These are phyloP conservation scores for Sparidentex hasta DNA, from an alignment of 2,797 vertebrate species.

Conservation along the genomic window DNA sequence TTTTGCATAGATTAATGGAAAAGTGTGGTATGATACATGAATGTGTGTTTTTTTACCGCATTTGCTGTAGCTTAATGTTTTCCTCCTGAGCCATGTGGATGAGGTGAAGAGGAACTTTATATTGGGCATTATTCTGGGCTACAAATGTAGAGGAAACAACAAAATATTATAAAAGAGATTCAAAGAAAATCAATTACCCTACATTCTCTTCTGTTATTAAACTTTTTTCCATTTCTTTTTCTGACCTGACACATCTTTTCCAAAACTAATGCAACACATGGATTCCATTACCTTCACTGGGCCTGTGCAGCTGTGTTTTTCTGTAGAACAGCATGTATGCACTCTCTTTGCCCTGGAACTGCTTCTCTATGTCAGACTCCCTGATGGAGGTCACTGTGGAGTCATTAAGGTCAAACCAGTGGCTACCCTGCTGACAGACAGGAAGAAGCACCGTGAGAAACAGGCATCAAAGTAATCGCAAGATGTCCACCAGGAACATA, in stretches of 20 bases:
- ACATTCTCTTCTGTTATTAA: neutral
- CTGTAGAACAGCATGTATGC: slow-evolving; percentile 99
- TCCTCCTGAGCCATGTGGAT: slow-evolving; percentile 90
- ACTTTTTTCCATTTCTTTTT: slow-evolving; percentile 4
- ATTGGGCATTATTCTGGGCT: slow-evolving; percentile 90
- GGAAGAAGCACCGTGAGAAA: slow-evolving; percentile 53
- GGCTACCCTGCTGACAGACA: slow-evolving; percentile 76
- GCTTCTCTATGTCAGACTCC: slow-evolving; percentile 93
- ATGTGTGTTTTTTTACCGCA: slow-evolving; percentile 84
- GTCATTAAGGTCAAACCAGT: slow-evolving; percentile 98
- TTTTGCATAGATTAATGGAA: neutral
- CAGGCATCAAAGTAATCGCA: slow-evolving; percentile 18
- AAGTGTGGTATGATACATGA: neutral
- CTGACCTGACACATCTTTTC: neutral
- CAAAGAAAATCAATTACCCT: neutral
- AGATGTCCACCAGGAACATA: neutral
- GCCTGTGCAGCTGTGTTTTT: slow-evolving; percentile 89
- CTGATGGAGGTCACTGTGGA: slow-evolving; percentile 91
- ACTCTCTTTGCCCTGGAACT: slow-evolving; percentile 98
- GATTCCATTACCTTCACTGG: slow-evolving; percentile 86
- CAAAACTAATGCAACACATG: slow-evolving; percentile 12
- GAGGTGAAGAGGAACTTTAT: slow-evolving; percentile 90
- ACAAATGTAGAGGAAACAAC: slow-evolving; percentile 52
- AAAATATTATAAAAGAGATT: neutral
- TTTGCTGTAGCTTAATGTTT: slow-evolving; percentile 87